A percentile compares a stretch with the other conserved stretches of the same genome.
Evolutionary conservation across 1,140 invertebrate species (phyloP).

Genomic region (Dolichoris vasculosae): DNA sequence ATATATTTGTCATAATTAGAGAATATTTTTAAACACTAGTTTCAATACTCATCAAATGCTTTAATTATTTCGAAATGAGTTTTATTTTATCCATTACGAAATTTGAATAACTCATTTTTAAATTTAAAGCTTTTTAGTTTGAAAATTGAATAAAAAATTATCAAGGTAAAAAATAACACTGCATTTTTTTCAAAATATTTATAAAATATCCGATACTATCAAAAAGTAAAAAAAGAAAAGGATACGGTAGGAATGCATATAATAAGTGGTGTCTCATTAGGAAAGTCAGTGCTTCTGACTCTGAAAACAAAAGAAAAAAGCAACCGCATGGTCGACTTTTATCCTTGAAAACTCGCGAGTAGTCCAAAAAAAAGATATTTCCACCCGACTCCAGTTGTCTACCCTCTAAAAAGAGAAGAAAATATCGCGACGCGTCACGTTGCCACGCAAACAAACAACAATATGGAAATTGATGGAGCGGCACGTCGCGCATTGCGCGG

Average conservation of each 20-base stretch:
- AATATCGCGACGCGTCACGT: background rate
- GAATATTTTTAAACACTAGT: no score
- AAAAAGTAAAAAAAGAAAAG: background rate
- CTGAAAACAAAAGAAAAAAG: background rate
- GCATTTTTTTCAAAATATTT: background rate
- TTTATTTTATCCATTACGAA: no score
- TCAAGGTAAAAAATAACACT: no score
- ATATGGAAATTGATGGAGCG: constrained; percentile 13
- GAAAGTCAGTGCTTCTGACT: background rate
- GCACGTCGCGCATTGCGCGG: background rate
- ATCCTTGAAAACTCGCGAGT: background rate
- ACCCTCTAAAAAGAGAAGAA: background rate
- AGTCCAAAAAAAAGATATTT: background rate
- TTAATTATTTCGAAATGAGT: no score
- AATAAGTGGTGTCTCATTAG: background rate
- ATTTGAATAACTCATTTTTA: no score
- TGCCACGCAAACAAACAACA: background rate
- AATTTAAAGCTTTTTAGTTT: no score
- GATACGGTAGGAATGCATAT: background rate
- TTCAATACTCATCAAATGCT: no score
- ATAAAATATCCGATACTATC: no score
- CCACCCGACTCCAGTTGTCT: background rate
- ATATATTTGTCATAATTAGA: no score
- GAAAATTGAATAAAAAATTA: no score
- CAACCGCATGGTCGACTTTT: background rate